Conservation (phyloP, 2,113 vertebrate species). For the Gasterosteus aculeatus region DNA sequence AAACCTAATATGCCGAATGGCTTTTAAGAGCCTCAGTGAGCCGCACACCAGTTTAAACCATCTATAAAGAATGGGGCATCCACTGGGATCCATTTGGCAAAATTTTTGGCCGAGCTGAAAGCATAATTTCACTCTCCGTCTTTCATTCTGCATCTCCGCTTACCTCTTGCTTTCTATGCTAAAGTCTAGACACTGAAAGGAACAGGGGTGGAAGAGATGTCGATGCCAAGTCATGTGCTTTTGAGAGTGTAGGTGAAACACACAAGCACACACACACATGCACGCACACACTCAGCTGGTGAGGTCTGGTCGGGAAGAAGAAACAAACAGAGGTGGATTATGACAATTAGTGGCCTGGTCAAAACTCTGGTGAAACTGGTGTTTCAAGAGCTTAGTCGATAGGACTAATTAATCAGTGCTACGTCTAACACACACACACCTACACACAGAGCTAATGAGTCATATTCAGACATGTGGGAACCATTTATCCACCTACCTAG, state of each 20-base stretch:
- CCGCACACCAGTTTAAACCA: conserved; percentile 69
- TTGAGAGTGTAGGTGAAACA: conserved; percentile 50
- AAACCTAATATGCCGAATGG: conserved; percentile 32
- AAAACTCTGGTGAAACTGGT: conserved; percentile 68
- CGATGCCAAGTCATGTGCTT: conserved; percentile 61
- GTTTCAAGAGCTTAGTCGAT: conserved; percentile 79
- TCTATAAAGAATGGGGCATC: conserved; percentile 50
- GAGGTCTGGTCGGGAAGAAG: conserved; percentile 69
- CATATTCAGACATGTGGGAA: conserved; percentile 90
- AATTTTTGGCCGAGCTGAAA: conserved; percentile 41
- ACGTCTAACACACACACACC: conserved; percentile 10
- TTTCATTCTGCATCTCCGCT: conserved; percentile 54
- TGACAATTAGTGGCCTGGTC: conserved; percentile 86
- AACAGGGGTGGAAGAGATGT: conserved; percentile 37
- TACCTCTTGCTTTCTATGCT: conserved; percentile 32
- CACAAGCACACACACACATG: conserved; percentile 21
- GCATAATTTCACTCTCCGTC: conserved; percentile 42
- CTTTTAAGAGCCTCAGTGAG: conserved; percentile 45
- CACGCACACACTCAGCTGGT: conserved; percentile 18
- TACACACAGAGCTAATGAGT: conserved; percentile 81
- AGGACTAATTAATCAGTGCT: conserved; percentile 88
- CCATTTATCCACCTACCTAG: conserved; percentile 82
- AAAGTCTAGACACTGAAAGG: conserved; percentile 61
- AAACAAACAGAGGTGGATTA: conserved; percentile 87
- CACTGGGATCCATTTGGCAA: conserved; percentile 65